Base-by-base conservation (phyloP, 2,888 invertebrate species). In the Mythimna loreyi region DNA sequence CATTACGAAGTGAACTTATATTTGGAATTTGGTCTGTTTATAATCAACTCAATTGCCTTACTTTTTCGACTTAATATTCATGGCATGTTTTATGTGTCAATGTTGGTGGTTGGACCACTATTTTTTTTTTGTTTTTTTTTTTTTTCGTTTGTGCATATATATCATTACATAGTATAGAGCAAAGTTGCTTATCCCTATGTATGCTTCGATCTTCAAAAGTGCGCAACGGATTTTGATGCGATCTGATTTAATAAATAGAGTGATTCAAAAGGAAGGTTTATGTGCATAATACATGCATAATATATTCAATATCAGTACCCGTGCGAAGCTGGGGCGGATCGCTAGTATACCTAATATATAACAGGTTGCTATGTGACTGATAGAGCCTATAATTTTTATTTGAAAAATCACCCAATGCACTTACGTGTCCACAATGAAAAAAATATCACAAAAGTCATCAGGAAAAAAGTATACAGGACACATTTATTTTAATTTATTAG, bases 401-500 rank as follows among this genome's bases (percentile, higher is more conserved):
- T 4, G 11, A 36, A 56, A 56, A 52, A n/a, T 58, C 6, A 21
- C 1, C 2, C 40, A 45, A n/a, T 23, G n/a, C 16, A 25, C 3
- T 13, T 21, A 53, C 19, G 2, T 47, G 25, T 13, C 9, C 36
- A 56, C 21, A 69, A 43, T 21, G 0, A 49, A 70, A 49, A 70
- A 30, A 25, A 9, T 11, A 13, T 19, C 36, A 40, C 16, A 23
- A 47, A 47, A 43, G 5, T 43, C 7, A 72, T 6, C 36, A 61
- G 23, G 3, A 8, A 45, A 55, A 49, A n/a, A 23, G 13, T 11
- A 56, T 36, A 9, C 53, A 66, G 56, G 40, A 63, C 13, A 63
- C 50, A 68, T 68, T 66, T 49, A 57, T 65, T 80, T 74, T 74
- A 77, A 75, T 81, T 75, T 72, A 72, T 57, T 59, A 78, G 66